phyloP scores from a whole-genome alignment of 2,888 invertebrate genomes.

The Syritta pipiens region DNA sequence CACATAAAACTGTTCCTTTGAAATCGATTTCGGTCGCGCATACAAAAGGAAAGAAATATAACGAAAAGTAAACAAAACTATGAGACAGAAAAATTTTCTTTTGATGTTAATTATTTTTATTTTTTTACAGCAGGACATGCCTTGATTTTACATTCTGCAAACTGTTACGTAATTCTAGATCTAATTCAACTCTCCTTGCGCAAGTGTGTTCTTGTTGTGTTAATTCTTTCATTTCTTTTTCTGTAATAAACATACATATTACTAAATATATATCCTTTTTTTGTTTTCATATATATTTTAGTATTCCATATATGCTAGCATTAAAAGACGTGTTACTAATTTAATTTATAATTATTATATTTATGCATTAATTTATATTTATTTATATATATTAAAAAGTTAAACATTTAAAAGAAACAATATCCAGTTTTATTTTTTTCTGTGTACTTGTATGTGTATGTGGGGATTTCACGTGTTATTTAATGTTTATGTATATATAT shows the following conservation, averaged over 20 bases:
- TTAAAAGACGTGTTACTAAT: slow-evolving; percentile 67
- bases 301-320: slow-evolving; percentile 63
- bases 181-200: no score
- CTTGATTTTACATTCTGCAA: no score
- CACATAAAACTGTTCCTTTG: no score
- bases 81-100: no score
- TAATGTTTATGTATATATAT: slow-evolving; percentile 17
- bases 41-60: no score
- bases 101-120: no score
- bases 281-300: slow-evolving; percentile 41
- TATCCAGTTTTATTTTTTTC: slow-evolving; percentile 59
- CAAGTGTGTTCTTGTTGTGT: slow-evolving; percentile 33
- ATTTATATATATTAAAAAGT: slow-evolving; percentile 69
- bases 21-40: no score
- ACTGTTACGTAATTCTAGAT: no score
- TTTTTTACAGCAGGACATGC: no score
- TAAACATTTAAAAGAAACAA: slow-evolving; percentile 69
- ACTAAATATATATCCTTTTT: slow-evolving; percentile 36
- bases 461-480: slow-evolving; percentile 21
- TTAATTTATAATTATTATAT: slow-evolving; percentile 68
- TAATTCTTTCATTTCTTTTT: slow-evolving; percentile 54
- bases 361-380: slow-evolving; percentile 70
- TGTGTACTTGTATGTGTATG: slow-evolving; percentile 29
- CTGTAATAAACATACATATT: slow-evolving; percentile 52
- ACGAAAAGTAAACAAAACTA: no score